phyloP scores from a whole-genome alignment of 2,888 invertebrate species.

The Pseudolycoriella hygida region DNA sequence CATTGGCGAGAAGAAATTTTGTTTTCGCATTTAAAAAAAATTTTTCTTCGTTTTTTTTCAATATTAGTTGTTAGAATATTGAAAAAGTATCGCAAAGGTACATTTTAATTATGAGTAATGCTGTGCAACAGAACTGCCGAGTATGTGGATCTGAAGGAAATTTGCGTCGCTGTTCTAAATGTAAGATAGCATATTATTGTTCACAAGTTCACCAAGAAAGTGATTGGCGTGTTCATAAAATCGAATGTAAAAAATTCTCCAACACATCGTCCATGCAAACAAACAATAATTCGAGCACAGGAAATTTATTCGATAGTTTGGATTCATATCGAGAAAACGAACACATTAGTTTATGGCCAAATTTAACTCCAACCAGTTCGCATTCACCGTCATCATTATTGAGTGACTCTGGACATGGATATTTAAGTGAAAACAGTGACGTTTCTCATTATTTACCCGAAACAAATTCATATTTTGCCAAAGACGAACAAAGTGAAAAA shows the following conservation, averaged over 20 bases:
- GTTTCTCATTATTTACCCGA: no score
- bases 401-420: background rate
- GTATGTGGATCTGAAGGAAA: conserved; percentile 42
- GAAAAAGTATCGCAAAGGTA: no score
- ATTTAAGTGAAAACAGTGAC: background rate
- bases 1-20: no score
- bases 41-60: no score
- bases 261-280: conserved; percentile 11
- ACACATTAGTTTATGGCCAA: no score
- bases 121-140: no score
- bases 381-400: background rate
- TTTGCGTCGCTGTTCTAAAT: conserved; percentile 54
- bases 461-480: no score
- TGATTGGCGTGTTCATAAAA: conserved; percentile 64
- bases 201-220: conserved; percentile 59
- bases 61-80: no score
- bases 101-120: background rate
- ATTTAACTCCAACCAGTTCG: no score
- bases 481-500: no score
- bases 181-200: conserved; percentile 59
- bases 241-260: conserved; percentile 34
- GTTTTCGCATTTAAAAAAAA: no score
- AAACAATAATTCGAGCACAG: background rate
- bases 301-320: background rate
- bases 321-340: no score